A percentile compares a stretch with the other conserved stretches of the same genome.
Conservation (phyloP, 64 coral and sea anemone genomes). For the Catalaphyllia jardinei region DNA sequence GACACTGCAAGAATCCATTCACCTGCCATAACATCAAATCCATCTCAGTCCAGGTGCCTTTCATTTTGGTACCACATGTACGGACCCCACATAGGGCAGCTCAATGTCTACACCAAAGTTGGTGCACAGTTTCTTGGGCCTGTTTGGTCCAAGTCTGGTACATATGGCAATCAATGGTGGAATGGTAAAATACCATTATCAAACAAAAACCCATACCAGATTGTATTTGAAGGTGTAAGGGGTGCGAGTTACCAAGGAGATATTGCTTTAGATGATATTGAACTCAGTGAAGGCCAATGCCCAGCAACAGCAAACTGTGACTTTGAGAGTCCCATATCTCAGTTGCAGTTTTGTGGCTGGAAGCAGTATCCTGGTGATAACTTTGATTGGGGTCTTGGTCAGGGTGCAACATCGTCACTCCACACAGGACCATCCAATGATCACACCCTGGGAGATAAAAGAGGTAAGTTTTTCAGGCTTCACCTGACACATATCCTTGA, state of each 20-base stretch:
- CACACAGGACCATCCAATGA: slow-evolving; percentile 74
- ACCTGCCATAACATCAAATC: slow-evolving; percentile 45
- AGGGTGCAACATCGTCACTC: slow-evolving; percentile 55
- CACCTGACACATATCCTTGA: too few species aligned
- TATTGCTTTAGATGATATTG: slow-evolving; percentile 82
- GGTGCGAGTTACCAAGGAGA: slow-evolving; percentile 70
- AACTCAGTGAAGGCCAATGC: slow-evolving; percentile 32
- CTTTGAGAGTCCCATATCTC: slow-evolving; percentile 64
- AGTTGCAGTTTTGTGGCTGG: slow-evolving; percentile 76
- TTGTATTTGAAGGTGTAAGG: slow-evolving; percentile 93
- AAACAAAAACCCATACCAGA: slow-evolving; percentile 54
- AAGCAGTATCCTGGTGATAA: slow-evolving; percentile 63
- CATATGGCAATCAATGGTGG: slow-evolving; percentile 82
- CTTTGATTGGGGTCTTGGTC: slow-evolving; percentile 67
- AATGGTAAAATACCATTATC: slow-evolving; percentile 54
- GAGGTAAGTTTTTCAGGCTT: slow-evolving; percentile 27
- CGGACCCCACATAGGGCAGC: slow-evolving; percentile 73
- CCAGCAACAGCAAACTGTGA: slow-evolving; percentile 47
- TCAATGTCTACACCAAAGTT: slow-evolving; percentile 75
- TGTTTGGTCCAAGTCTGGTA: slow-evolving; percentile 74
- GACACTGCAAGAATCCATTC: slow-evolving; percentile 78
- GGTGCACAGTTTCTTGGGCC: slow-evolving; percentile 52
- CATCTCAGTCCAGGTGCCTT: slow-evolving; percentile 52
- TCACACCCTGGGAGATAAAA: slow-evolving; percentile 78
- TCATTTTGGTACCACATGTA: slow-evolving; percentile 94